Evolutionary conservation across 2,797 vertebrate genomes (phyloP).

Genomic region (Chelmon rostratus): DNA sequence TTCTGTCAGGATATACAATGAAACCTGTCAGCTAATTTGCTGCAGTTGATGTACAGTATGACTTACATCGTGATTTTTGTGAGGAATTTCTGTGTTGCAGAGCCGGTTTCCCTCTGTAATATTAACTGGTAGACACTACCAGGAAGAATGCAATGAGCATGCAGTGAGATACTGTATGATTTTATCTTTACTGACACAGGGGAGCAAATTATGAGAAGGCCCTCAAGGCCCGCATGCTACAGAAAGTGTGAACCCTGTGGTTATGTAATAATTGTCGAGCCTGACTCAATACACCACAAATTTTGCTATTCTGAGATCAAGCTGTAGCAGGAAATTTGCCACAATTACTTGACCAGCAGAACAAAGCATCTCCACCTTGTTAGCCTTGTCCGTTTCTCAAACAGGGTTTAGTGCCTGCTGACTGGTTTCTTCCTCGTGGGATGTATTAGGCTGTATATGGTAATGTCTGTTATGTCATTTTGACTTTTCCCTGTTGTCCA

Average conservation of each 20-base stretch:
- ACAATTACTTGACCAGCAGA: constrained; percentile 54
- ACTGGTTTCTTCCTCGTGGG: constrained; percentile 49
- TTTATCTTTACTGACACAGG: constrained; percentile 67
- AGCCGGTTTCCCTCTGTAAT: constrained; percentile 29
- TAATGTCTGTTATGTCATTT: constrained; percentile 47
- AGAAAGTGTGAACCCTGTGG: constrained; percentile 69
- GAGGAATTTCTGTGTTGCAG: constrained; percentile 21
- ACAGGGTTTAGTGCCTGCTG: constrained; percentile 54
- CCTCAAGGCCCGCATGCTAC: constrained; percentile 63
- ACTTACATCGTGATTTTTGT: constrained; percentile 47
- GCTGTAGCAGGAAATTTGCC: constrained; percentile 43
- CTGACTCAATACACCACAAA: constrained; percentile 46
- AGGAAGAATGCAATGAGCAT: constrained; percentile 33
- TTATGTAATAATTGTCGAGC: constrained; percentile 72
- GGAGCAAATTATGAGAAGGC: constrained; percentile 72
- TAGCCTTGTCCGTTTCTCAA: constrained; percentile 49
- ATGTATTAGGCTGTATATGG: constrained; percentile 41
- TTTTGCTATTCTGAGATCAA: constrained; percentile 46
- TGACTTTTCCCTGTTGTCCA: constrained; percentile 35
- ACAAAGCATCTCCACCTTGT: constrained; percentile 57
- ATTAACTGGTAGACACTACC: constrained; percentile 49
- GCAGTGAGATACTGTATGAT: constrained; percentile 54
- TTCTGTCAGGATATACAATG: constrained; percentile 51
- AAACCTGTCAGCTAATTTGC: constrained; percentile 58
- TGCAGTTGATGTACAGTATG: constrained; percentile 37